Evolutionary conservation across 2,113 vertebrate species (phyloP).

Genomic region (Xiphophorus maculatus): DNA sequence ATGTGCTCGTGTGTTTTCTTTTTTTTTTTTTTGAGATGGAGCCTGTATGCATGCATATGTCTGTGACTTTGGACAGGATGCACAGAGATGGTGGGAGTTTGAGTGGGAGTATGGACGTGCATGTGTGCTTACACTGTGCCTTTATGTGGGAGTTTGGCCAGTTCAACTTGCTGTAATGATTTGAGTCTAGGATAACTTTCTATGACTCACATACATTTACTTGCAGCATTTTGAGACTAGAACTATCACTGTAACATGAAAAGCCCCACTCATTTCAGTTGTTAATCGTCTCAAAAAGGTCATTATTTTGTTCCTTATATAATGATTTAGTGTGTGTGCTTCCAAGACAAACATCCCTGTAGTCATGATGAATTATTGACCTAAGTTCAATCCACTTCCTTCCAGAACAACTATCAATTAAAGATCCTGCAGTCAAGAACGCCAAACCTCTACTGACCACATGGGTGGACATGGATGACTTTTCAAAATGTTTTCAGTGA

Average conservation of each 20-base stretch:
- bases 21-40: not conserved
- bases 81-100: constrained; percentile 56
- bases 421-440: constrained; percentile 21
- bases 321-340: not conserved
- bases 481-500: constrained; percentile 91
- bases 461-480: constrained; percentile 91
- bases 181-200: constrained; percentile 64
- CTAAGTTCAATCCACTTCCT: not conserved
- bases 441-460: constrained; percentile 76
- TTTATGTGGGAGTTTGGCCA: constrained; percentile 74
- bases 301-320: not conserved
- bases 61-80: constrained; percentile 46
- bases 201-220: constrained; percentile 66
- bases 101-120: constrained; percentile 71
- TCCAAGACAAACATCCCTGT: not conserved
- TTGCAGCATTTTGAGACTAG: constrained; percentile 47
- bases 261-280: not conserved
- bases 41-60: constrained; percentile 45
- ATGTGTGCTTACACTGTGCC: constrained; percentile 66
- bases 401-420: constrained; percentile 44
- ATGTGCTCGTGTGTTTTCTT: constrained; percentile 27
- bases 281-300: not conserved
- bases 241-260: constrained; percentile 31
- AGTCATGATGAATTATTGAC: not conserved
- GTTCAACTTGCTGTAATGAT: constrained; percentile 61